Base-by-base conservation (phyloP, 1,140 invertebrate genomes). In the Saccostrea cuccullata region DNA sequence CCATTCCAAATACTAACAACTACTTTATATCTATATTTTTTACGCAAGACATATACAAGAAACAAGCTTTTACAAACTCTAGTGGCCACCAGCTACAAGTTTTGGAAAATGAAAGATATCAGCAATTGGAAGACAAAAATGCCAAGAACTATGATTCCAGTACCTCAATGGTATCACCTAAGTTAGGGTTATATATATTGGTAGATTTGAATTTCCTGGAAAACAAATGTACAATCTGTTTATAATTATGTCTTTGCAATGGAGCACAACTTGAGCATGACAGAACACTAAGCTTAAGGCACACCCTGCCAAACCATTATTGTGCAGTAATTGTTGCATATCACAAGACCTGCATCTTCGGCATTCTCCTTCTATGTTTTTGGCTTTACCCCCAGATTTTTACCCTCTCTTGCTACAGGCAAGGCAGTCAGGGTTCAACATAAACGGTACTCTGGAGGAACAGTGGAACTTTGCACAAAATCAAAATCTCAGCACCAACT, bases 231-330 rank as follows among this genome's bases (percentile, higher is more conserved):
- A 30, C 26, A 15, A 77, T 73, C 70, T 77, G 70, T 77, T 77
- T 30, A 77, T 77, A 77, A 77, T 77, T 77, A 77, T 77, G 70
- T 77, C 70, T 77, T 77, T 77, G 70, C 70, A 77, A 77, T 77
- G 70, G 30, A 77, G 30, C 70, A 77, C 70, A 77, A 77, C 70
- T 77, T 77, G 26, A 36, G 70, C 70, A 77, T 77, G 70, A 77
- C 70, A 77, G 70, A 77, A 36, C 23, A 30, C 13, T 26, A 77
- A 15, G 23, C 30, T 77, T 6, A 30, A 77, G 70, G 70, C 70
- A 77, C 70, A 77, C 70, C 70, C 70, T 30, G 70, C 70, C 70
- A 15, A 77, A 30, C 23, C 70, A 77, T 77, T 36, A 77, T 36
- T 77, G 70, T 77, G 30, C 70, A 77, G 70, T 77, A 77, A 77